These are phyloP conservation scores for Xestia ashworthii DNA, from an alignment of 2,888 invertebrate genomes.

Conservation along the genomic window DNA sequence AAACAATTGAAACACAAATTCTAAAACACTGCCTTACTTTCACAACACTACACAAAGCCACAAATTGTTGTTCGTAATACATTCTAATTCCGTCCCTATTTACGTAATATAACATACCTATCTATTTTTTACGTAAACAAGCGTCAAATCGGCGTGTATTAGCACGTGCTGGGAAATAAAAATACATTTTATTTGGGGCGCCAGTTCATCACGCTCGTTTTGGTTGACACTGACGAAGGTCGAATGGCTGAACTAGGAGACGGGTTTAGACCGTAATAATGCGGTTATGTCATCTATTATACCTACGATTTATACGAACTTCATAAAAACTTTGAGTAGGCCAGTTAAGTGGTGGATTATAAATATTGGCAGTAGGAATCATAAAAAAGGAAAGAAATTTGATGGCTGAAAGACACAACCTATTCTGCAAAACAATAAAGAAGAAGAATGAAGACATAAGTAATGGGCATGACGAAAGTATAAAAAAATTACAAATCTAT, in stretches of 20 bases:
- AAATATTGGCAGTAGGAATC: background rate
- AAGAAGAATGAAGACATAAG: too few species aligned
- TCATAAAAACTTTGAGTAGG: background rate
- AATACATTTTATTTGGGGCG: slow-evolving; percentile 55
- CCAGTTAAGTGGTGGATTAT: background rate
- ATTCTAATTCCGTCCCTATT: slow-evolving; percentile 34
- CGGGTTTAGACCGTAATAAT: slow-evolving; percentile 36
- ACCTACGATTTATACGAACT: background rate
- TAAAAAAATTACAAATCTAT: too few species aligned
- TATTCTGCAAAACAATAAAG: too few species aligned
- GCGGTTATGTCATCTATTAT: slow-evolving; percentile 28
- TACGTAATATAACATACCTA: slow-evolving; percentile 42
- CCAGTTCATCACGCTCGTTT: slow-evolving; percentile 52
- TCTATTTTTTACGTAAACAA: slow-evolving; percentile 53
- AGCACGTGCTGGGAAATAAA: slow-evolving; percentile 52
- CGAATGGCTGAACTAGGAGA: slow-evolving; percentile 40
- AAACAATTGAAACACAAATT: slow-evolving; percentile 9
- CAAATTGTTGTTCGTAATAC: slow-evolving; percentile 17
- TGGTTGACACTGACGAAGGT: slow-evolving; percentile 66
- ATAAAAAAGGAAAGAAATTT: too few species aligned
- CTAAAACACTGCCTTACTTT: slow-evolving; percentile 1
- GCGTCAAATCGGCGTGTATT: slow-evolving; percentile 13
- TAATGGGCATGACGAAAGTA: too few species aligned
- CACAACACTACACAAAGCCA: background rate
- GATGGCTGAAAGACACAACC: too few species aligned